These are phyloP conservation scores for Cheilosia variabilis DNA, from an alignment of 2,888 invertebrate species.

Conservation along the genomic window DNA sequence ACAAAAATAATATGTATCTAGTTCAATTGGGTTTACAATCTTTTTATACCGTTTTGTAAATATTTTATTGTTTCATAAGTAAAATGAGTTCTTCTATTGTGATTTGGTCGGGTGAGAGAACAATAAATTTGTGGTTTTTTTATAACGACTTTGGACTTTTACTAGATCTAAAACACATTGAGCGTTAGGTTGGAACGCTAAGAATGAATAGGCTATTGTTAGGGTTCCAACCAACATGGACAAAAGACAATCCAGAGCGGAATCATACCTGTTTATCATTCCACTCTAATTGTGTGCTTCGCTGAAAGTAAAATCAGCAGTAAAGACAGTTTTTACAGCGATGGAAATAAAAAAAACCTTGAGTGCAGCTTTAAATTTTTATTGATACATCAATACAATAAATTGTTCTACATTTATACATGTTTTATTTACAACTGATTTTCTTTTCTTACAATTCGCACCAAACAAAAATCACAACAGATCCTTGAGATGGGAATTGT, in stretches of 20 bases:
- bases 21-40: slow-evolving; percentile 1
- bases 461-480: slow-evolving; percentile 39
- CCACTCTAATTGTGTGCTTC: no score
- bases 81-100: no score
- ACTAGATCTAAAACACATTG: no score
- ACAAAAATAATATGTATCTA: neutral
- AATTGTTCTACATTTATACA: neutral
- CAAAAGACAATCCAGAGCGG: no score
- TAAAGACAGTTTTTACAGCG: neutral
- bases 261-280: no score
- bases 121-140: no score
- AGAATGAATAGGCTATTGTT: no score
- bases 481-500: slow-evolving; percentile 36
- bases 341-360: no score
- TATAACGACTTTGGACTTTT: no score
- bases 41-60: slow-evolving; percentile 35
- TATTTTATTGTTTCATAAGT: neutral
- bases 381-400: neutral
- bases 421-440: slow-evolving; percentile 39
- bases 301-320: neutral
- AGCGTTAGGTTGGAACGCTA: no score
- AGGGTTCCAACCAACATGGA: no score
- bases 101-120: no score
- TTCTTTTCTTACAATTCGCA: neutral
- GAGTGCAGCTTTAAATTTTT: neutral